Evolutionary conservation across 2,113 vertebrate species (phyloP).

Genomic region (Amphiprion percula): DNA sequence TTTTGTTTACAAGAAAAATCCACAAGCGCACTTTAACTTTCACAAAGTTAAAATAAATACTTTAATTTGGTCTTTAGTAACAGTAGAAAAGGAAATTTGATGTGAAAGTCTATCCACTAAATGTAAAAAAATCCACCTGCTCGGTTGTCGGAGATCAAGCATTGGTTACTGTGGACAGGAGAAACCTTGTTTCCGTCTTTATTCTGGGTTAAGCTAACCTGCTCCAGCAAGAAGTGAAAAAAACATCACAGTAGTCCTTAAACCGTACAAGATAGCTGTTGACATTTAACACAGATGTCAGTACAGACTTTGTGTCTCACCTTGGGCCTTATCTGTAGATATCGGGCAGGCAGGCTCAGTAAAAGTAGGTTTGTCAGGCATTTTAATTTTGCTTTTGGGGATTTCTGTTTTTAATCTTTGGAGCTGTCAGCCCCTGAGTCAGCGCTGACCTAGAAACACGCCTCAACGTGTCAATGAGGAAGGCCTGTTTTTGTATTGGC

Average conservation of each 20-base stretch:
- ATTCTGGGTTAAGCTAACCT: background rate
- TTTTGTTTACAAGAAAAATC: background rate
- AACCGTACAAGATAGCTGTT: background rate
- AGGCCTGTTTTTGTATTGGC: conserved; percentile 20
- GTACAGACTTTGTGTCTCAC: background rate
- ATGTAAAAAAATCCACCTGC: background rate
- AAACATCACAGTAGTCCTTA: background rate
- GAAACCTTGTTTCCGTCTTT: background rate
- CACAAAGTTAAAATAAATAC: too few relatives aligned
- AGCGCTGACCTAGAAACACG: conserved; percentile 29
- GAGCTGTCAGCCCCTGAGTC: conserved; percentile 8
- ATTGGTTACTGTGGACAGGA: background rate
- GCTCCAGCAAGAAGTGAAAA: background rate
- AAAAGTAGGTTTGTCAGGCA: background rate
- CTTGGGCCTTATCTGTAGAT: background rate
- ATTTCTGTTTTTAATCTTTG: conserved; percentile 1
- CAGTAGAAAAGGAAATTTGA: background rate
- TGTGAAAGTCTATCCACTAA: background rate
- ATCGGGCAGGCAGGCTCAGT: background rate
- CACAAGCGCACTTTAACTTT: background rate
- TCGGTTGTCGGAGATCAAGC: background rate
- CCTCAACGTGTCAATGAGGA: conserved; percentile 3
- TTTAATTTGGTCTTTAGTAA: background rate
- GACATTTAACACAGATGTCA: background rate
- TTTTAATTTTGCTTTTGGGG: conserved; percentile 22